Evolutionary conservation across 2,888 invertebrate species (phyloP).

Genomic region (Meloe dianella): DNA sequence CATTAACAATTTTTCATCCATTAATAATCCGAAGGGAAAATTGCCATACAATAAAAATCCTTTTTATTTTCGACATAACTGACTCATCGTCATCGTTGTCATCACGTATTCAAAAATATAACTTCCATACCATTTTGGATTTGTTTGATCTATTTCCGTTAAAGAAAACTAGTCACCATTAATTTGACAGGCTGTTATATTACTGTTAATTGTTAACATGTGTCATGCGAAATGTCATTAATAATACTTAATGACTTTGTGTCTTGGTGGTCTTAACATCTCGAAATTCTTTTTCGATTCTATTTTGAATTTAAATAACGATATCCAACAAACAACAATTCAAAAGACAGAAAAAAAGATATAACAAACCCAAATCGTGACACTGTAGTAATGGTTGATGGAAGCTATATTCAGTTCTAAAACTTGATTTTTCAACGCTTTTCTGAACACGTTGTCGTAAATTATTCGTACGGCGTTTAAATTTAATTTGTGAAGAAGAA

Average conservation of each 20-base stretch:
- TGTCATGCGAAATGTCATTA: slow-evolving; percentile 45
- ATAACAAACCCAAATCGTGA: background rate
- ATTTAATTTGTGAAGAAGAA: slow-evolving; percentile 27
- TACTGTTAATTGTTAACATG: slow-evolving; percentile 47
- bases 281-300: background rate
- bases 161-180: background rate
- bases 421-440: slow-evolving; percentile 9
- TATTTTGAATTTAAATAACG: background rate
- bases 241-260: slow-evolving; percentile 42
- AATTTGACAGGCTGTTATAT: slow-evolving; percentile 31
- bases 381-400: background rate
- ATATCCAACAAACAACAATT: background rate
- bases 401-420: background rate
- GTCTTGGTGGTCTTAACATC: slow-evolving; percentile 42
- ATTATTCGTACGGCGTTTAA: slow-evolving; percentile 24
- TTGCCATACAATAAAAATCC: background rate
- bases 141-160: slow-evolving; percentile 25
- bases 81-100: background rate
- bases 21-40: background rate
- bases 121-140: slow-evolving; percentile 25
- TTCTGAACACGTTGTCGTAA: slow-evolving; percentile 14
- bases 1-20: background rate
- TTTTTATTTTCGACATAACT: background rate
- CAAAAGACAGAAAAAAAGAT: background rate
- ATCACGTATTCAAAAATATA: slow-evolving; percentile 22